Base-by-base conservation (phyloP, 2,888 invertebrate species). In the Lasioglossum lativentre region DNA sequence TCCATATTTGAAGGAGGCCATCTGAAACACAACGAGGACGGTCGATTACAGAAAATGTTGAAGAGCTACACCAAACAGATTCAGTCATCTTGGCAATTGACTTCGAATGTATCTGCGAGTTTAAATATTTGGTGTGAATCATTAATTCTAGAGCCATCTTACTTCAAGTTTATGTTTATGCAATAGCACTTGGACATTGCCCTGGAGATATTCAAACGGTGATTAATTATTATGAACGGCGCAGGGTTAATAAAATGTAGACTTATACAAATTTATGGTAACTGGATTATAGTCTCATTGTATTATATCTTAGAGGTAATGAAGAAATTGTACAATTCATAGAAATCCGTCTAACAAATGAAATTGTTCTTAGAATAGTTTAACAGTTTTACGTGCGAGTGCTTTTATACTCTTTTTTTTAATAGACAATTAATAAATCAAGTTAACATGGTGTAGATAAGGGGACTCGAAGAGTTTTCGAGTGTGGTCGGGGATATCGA, bases 1-100 rank as follows among this genome's bases (percentile, higher is more conserved):
- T 96, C 66, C 96, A 96, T 75, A 98, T 96, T 93, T 97, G 97
- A 52, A 96, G 83, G 4, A 98, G 95, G 10, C 98, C 98, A 93
- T 97, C 97, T 96, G 93, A 5, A 70, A 66, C 14, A 16, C 38
- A 19, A 19, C 30, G 71, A 14, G 23, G 34, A 34, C 4, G 16
- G 1, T 27, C 10, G 14, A 63, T 6, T 59, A 14, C 5, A 59
- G 27, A 52, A n/a, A n/a, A 10, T 3, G 23, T 52, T 10, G 10
- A 23, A 52, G 10, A 63, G 19, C 63, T 2, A 63, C 2, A 19
- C 10, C 10, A 66, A 66, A 66, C 34, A 34, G 3, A 14, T 5
- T 30, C 4, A 66, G 19, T 66, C 10, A 10, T 19, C 30, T 34
- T 30, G 6, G 59, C 19, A 6, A 66, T 19, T 8, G 4, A 8